Evolutionary conservation across 1,140 invertebrate species (phyloP).

Genomic region (Megalonaias nervosa): DNA sequence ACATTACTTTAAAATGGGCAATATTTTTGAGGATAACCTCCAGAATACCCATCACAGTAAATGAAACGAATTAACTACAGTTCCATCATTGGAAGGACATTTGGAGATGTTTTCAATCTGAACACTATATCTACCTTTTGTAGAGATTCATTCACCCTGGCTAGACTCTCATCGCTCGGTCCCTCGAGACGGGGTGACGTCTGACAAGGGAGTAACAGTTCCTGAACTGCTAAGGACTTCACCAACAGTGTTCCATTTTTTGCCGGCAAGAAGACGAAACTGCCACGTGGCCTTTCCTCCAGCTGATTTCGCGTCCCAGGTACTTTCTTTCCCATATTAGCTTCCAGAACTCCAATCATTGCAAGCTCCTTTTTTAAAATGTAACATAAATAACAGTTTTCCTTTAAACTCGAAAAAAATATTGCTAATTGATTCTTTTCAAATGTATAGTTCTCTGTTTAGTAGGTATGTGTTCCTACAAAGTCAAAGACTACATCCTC

Average conservation of each 20-base stretch:
- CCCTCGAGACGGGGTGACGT: not conserved
- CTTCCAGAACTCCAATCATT: conserved; percentile 21
- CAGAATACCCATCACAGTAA: not conserved
- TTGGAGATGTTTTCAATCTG: not conserved
- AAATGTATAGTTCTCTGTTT: too few relatives aligned
- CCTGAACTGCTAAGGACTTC: conserved; percentile 46
- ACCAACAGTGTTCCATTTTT: conserved; percentile 43
- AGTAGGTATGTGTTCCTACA: too few relatives aligned
- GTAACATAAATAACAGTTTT: not conserved
- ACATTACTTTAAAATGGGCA: too few relatives aligned
- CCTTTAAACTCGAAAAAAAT: not conserved
- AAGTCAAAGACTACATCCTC: too few relatives aligned
- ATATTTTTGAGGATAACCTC: not conserved
- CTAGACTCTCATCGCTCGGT: not conserved
- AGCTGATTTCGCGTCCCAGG: conserved; percentile 7
- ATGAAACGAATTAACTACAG: not conserved
- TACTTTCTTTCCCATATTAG: not conserved
- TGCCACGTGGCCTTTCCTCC: conserved; percentile 38
- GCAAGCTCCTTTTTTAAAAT: conserved; percentile 17
- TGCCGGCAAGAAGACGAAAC: conserved; percentile 53
- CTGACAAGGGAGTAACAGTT: conserved; percentile 38
- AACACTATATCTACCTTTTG: conserved; percentile 6
- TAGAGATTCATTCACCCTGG: not conserved
- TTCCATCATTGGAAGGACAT: not conserved
- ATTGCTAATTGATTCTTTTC: too few relatives aligned